Percentiles rank a stretch among this genome's conserved stretches.
These are phyloP conservation scores for Benitochromis conjunctus DNA, from an alignment of 2,113 vertebrate genomes.

Conservation along the genomic window DNA sequence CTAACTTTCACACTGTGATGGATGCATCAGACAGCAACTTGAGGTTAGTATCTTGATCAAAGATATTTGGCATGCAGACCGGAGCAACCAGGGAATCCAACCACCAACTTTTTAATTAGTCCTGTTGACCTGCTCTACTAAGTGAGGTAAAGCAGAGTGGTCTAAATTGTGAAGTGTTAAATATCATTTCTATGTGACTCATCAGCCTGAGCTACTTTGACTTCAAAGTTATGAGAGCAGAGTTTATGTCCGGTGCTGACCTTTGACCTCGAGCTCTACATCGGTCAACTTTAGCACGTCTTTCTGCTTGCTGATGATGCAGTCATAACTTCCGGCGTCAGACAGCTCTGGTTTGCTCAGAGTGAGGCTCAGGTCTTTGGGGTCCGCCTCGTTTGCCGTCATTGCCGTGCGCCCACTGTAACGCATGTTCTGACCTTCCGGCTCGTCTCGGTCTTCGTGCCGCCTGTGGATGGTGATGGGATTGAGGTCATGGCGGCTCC, in stretches of 20 bases:
- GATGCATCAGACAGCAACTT: background rate
- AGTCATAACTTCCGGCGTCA: background rate
- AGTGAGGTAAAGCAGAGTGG: background rate
- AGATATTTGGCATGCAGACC: background rate
- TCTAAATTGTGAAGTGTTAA: background rate
- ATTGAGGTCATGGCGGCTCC: background rate
- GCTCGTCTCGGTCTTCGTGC: background rate
- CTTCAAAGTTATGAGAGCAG: background rate
- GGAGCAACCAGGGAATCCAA: background rate
- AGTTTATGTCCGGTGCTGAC: background rate
- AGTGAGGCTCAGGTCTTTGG: background rate
- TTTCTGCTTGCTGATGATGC: background rate
- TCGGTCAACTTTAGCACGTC: background rate
- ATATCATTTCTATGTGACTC: background rate
- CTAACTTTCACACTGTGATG: background rate
- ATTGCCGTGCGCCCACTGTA: background rate
- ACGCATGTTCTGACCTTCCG: background rate
- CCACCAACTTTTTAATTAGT: background rate
- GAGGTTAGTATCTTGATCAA: background rate
- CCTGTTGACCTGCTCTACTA: background rate
- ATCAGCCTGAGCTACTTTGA: background rate
- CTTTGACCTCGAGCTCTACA: background rate
- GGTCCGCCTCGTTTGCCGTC: background rate
- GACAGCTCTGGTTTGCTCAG: background rate
- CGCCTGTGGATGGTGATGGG: background rate